These are phyloP conservation scores for Drosophila neonasuta DNA, from an alignment of 2,888 invertebrate genomes.

Conservation along the genomic window DNA sequence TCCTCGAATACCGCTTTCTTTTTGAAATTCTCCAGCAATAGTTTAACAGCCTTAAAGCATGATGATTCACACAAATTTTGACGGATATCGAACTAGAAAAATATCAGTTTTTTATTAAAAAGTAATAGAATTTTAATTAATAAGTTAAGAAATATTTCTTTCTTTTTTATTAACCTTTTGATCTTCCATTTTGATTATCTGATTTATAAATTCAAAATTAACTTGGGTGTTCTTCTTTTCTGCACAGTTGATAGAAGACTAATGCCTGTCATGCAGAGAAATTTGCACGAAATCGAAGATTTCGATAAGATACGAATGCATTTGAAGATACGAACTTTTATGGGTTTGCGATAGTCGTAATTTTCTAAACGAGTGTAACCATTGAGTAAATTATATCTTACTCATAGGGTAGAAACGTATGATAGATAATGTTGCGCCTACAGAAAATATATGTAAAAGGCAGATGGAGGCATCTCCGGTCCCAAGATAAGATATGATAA, in stretches of 20 bases:
- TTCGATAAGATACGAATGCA: too few relatives aligned
- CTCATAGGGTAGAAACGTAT: too few relatives aligned
- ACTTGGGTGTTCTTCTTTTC: neutral
- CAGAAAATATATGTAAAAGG: too few relatives aligned
- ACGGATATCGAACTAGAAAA: neutral
- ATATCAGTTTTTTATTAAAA: neutral
- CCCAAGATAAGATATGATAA: too few relatives aligned
- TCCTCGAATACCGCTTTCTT: neutral
- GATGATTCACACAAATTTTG: neutral
- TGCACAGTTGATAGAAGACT: neutral
- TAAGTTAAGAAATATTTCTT: neutral
- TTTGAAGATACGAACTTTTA: too few relatives aligned
- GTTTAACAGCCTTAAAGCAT: neutral
- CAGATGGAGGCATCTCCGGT: too few relatives aligned
- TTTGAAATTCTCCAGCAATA: neutral
- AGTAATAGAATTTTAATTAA: neutral
- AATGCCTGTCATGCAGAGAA: too few relatives aligned
- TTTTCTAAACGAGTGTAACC: too few relatives aligned
- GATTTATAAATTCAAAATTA: neutral
- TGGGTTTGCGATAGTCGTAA: too few relatives aligned
- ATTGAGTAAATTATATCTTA: too few relatives aligned
- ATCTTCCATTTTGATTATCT: neutral
- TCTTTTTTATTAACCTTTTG: neutral
- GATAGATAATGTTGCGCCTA: too few relatives aligned
- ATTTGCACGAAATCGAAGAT: too few relatives aligned